A percentile compares a stretch with the other conserved stretches of the same genome.
phyloP scores from a whole-genome alignment of 2,113 vertebrate genomes.

The Trogon surrucura region DNA sequence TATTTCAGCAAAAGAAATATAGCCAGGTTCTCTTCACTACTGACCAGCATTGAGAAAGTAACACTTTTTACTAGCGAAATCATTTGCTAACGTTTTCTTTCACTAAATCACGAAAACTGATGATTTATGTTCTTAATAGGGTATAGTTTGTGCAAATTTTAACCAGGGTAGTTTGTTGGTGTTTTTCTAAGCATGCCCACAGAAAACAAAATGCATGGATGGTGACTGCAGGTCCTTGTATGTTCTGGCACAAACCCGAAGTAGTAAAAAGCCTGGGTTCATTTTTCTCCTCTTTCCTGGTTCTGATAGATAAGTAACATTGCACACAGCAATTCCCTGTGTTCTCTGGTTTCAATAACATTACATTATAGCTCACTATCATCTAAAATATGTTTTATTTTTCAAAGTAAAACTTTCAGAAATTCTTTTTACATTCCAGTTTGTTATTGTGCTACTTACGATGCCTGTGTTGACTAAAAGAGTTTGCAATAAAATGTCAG shows the following conservation, averaged over 20 bases:
- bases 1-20: not conserved
- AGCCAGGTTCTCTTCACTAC: not conserved
- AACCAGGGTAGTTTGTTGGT: not conserved
- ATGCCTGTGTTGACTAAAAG: not conserved
- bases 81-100: not conserved
- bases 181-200: not conserved
- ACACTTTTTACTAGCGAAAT: not conserved
- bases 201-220: not conserved
- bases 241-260: not conserved
- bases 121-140: not conserved
- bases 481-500: not conserved
- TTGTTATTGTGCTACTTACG: not conserved
- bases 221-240: not conserved
- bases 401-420: not conserved
- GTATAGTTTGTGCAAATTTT: not conserved
- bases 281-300: not conserved
- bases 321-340: not conserved
- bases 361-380: no score
- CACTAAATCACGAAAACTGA: not conserved
- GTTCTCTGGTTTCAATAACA: not conserved
- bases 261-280: not conserved
- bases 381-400: not conserved
- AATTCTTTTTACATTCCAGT: not conserved
- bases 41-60: not conserved
- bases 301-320: not conserved